Evolutionary conservation across 2,888 invertebrate species (phyloP).

Genomic region (Ophonus ardosiacus): DNA sequence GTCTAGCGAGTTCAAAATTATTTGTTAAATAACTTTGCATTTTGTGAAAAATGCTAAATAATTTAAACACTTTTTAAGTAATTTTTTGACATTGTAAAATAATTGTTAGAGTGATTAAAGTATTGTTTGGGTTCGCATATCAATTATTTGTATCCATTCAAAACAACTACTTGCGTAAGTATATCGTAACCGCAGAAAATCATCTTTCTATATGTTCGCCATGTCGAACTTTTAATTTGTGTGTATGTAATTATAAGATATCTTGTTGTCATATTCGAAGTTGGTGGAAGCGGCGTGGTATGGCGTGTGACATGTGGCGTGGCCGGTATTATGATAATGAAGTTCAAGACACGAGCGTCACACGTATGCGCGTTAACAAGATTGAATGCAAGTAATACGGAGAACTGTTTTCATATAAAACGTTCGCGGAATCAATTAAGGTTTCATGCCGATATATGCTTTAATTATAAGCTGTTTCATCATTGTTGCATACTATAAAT

Average conservation of each 20-base stretch:
- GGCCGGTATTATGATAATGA: constrained; percentile 36
- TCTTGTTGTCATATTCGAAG: neutral
- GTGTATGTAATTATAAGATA: neutral
- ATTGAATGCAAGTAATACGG: constrained; percentile 28
- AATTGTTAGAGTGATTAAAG: too few relatives aligned
- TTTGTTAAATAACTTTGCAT: too few relatives aligned
- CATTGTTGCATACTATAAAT: neutral
- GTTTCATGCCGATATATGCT: constrained; percentile 2
- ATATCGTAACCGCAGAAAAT: too few relatives aligned
- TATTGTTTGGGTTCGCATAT: too few relatives aligned
- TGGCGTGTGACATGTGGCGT: constrained; percentile 23
- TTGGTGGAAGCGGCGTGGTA: neutral
- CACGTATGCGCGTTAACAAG: constrained; percentile 28
- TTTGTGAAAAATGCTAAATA: too few relatives aligned
- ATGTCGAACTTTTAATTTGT: neutral
- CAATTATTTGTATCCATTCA: too few relatives aligned
- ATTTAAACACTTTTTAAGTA: too few relatives aligned
- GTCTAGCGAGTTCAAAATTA: too few relatives aligned
- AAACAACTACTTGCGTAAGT: too few relatives aligned
- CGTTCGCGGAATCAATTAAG: constrained; percentile 9
- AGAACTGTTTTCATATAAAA: constrained; percentile 24
- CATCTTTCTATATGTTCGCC: neutral
- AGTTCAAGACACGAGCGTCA: constrained; percentile 7
- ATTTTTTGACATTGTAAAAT: too few relatives aligned
- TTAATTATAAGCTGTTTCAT: constrained; percentile 4